A percentile compares a stretch with the other conserved stretches of the same genome.
Evolutionary conservation across 1,140 invertebrate genomes (phyloP).

Genomic region (Drosophila equinoxialis): DNA sequence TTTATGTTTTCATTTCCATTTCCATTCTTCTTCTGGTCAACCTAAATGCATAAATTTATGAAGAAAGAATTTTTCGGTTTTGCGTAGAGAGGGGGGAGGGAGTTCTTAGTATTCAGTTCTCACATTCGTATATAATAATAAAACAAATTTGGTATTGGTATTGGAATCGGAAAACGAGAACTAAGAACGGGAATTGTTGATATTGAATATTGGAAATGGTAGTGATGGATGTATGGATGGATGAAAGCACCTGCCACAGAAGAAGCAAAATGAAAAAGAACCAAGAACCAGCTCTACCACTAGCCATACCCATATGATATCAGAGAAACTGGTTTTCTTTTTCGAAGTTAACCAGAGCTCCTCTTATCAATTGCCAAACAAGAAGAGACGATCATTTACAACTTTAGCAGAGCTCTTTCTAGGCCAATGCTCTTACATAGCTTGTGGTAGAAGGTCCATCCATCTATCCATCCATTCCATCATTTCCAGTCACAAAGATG

Average conservation of each 20-base stretch:
- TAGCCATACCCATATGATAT: not conserved
- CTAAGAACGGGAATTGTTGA: not conserved
- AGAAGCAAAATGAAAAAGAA: no score
- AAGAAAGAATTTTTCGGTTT: constrained; percentile 44
- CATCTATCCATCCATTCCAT: not conserved
- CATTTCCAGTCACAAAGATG: no score
- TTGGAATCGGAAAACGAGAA: constrained; percentile 7
- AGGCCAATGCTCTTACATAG: constrained; percentile 68
- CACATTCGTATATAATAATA: constrained; percentile 63
- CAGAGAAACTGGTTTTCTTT: constrained; percentile 37
- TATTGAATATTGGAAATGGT: not conserved
- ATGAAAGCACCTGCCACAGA: constrained; percentile 34
- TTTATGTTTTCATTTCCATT: constrained; percentile 37
- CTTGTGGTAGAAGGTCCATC: not conserved
- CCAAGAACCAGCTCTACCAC: constrained; percentile 46
- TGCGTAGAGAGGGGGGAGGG: not conserved
- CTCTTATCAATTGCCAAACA: constrained; percentile 28
- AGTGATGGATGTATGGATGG: not conserved
- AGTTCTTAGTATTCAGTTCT: constrained; percentile 9
- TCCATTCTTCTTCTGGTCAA: constrained; percentile 52
- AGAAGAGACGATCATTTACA: constrained; percentile 25
- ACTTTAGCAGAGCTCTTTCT: constrained; percentile 43
- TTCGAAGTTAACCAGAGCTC: not conserved
- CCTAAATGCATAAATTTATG: constrained; percentile 66
- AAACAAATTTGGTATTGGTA: constrained; percentile 32